Evolutionary conservation across 1,140 invertebrate species (phyloP).

Genomic region (Diprion similis): DNA sequence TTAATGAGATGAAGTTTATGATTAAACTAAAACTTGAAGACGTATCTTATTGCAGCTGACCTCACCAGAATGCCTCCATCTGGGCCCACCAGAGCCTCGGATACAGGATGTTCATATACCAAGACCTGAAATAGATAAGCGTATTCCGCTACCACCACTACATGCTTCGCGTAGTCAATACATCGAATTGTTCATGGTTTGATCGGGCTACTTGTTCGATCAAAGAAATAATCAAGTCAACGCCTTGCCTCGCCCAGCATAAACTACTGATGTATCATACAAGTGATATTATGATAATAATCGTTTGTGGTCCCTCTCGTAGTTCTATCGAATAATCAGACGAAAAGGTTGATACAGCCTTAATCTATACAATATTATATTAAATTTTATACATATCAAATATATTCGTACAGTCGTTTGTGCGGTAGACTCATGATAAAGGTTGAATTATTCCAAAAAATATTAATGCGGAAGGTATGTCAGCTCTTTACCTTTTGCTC

Average conservation of each 20-base stretch:
- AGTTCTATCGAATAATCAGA: background rate
- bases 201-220: constrained; percentile 16
- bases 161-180: constrained; percentile 67
- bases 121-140: constrained; percentile 65
- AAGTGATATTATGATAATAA: background rate
- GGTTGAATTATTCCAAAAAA: background rate
- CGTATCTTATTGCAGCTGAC: constrained; percentile 52
- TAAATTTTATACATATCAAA: background rate
- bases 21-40: background rate
- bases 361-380: background rate
- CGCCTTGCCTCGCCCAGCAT: constrained; percentile 11
- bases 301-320: background rate
- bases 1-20: no score
- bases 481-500: no score
- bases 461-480: background rate
- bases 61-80: constrained; percentile 64
- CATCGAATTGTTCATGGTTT: constrained; percentile 63
- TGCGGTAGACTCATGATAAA: background rate
- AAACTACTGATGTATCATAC: constrained; percentile 1
- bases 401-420: background rate
- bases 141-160: constrained; percentile 63
- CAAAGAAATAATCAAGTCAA: constrained; percentile 3
- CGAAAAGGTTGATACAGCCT: background rate
- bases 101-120: constrained; percentile 64
- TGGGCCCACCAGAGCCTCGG: constrained; percentile 61